Percentiles rank a stretch among this genome's conserved stretches.
phyloP scores from a whole-genome alignment of 2,888 invertebrate genomes.

The Pilophorus perplexus region DNA sequence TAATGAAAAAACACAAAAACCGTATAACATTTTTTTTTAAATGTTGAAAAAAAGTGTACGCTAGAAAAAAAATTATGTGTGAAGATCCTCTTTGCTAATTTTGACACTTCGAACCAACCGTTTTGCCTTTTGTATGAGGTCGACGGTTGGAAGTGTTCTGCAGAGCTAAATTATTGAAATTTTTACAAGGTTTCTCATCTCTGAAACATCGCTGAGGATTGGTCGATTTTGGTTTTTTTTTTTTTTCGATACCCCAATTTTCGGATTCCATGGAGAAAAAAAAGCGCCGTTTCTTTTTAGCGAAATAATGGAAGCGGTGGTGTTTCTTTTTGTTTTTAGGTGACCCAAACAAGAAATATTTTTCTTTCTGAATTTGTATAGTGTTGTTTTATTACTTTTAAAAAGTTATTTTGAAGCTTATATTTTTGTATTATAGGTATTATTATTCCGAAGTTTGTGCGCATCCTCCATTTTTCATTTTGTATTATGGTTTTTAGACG shows the following conservation, averaged over 20 bases:
- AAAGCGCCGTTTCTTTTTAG: no score
- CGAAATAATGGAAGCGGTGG: no score
- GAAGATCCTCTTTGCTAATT: slow-evolving; percentile 20
- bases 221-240: slow-evolving; percentile 9
- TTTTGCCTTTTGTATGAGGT: slow-evolving; percentile 7
- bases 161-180: slow-evolving; percentile 5
- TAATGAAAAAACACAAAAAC: slow-evolving; percentile 9
- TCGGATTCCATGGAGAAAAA: neutral
- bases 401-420: neutral
- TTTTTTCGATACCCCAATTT: neutral
- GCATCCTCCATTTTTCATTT: slow-evolving; percentile 25
- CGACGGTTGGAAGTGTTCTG: slow-evolving; percentile 5
- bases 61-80: slow-evolving; percentile 29
- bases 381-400: neutral
- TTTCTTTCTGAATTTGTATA: neutral
- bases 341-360: slow-evolving; percentile 28
- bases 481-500: no score
- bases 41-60: slow-evolving; percentile 19
- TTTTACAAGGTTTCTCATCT: neutral
- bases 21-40: slow-evolving; percentile 6
- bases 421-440: slow-evolving; percentile 11
- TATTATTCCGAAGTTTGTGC: slow-evolving; percentile 24
- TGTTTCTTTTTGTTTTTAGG: slow-evolving; percentile 7
- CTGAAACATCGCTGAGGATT: slow-evolving; percentile 10
- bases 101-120: neutral